Evolutionary conservation across 1,140 invertebrate genomes (phyloP).

Genomic region (Portunus trituberculatus): DNA sequence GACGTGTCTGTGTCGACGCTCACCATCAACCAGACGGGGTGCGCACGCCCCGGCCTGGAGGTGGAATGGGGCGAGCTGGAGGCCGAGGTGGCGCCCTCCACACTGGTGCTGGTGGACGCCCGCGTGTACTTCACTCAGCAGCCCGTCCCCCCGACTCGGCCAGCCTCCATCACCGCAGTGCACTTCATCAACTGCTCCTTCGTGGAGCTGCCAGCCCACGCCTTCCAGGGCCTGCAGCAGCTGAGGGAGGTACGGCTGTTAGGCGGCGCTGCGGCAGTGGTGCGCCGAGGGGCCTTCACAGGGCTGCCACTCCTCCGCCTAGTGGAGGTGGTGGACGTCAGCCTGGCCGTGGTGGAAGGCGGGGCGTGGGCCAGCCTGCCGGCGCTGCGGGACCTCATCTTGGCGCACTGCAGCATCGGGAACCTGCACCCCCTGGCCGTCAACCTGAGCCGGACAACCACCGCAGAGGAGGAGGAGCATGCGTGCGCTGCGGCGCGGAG

Average conservation of each 20-base stretch:
- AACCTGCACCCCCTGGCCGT: conserved; percentile 45
- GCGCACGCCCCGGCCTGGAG: conserved; percentile 49
- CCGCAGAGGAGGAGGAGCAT: neutral
- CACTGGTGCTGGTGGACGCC: conserved; percentile 53
- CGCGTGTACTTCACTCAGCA: conserved; percentile 50
- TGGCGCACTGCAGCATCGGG: conserved; percentile 44
- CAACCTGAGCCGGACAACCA: neutral
- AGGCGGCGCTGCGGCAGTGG: conserved; percentile 49
- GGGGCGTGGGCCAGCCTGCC: conserved; percentile 54
- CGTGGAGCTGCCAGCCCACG: conserved; percentile 34
- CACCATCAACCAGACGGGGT: conserved; percentile 69
- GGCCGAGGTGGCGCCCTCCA: conserved; percentile 52
- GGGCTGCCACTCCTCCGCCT: conserved; percentile 41
- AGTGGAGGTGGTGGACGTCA: conserved; percentile 67
- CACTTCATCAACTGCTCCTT: conserved; percentile 65
- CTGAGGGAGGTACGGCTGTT: conserved; percentile 56
- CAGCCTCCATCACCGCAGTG: conserved; percentile 57
- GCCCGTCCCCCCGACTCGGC: neutral
- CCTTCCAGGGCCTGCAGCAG: conserved; percentile 63
- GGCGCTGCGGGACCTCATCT: conserved; percentile 49
- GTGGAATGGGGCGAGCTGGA: conserved; percentile 67
- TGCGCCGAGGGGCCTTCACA: conserved; percentile 48
- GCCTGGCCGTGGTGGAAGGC: conserved; percentile 50
- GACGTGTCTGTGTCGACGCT: conserved; percentile 47
- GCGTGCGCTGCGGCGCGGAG: neutral